Percentiles rank a stretch among this genome's conserved stretches.
phyloP scores from a whole-genome alignment of 2,797 vertebrate species.

The Sebastes paucispinis region DNA sequence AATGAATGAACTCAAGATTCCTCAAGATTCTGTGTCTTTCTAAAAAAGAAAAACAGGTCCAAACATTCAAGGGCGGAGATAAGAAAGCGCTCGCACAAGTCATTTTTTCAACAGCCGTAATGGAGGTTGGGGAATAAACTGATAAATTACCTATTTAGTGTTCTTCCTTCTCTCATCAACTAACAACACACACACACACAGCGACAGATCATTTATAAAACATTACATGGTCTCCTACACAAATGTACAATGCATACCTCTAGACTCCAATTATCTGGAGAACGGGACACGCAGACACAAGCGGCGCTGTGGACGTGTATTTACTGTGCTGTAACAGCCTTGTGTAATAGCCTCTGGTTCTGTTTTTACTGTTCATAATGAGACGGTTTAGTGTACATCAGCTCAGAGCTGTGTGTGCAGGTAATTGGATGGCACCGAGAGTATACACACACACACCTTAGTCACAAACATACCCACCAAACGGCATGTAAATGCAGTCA shows the following conservation, averaged over 20 bases:
- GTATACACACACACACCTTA: background rate
- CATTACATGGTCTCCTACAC: background rate
- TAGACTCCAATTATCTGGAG: constrained; percentile 40
- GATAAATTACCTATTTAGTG: background rate
- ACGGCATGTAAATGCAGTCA: background rate
- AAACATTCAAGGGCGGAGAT: background rate
- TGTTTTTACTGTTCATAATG: constrained; percentile 63
- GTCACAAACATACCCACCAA: constrained; percentile 1
- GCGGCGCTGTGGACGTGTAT: background rate
- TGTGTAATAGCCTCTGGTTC: constrained; percentile 51
- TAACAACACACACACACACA: background rate
- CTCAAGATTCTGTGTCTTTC: background rate
- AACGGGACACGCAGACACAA: constrained; percentile 14
- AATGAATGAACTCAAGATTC: background rate
- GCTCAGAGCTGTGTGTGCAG: constrained; percentile 40
- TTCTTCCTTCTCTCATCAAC: background rate
- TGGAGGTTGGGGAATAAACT: background rate
- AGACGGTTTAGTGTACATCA: constrained; percentile 53
- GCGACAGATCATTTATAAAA: background rate
- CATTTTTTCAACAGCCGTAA: background rate
- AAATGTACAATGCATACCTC: constrained; percentile 23
- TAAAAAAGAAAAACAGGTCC: background rate
- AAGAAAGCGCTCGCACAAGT: background rate
- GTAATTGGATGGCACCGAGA: constrained; percentile 55
- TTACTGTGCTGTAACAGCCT: constrained; percentile 40